Evolutionary conservation across 2,113 vertebrate genomes (phyloP).

Genomic region (Lamprologus sp.): DNA sequence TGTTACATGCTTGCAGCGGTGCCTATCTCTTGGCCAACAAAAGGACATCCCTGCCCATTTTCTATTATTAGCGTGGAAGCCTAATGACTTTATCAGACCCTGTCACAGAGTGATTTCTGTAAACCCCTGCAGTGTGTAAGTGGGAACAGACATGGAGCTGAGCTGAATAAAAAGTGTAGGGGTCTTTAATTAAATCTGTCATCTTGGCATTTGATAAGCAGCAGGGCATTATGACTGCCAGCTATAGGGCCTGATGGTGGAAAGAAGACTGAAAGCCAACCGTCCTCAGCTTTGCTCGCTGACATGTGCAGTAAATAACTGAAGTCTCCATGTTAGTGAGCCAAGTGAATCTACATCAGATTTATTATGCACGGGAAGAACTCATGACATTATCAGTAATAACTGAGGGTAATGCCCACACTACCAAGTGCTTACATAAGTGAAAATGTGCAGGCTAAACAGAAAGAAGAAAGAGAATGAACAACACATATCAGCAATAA

Average conservation of each 20-base stretch:
- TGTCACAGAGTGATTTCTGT: conserved; percentile 17
- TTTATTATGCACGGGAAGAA: background rate
- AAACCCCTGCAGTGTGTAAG: conserved; percentile 24
- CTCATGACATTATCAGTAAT: background rate
- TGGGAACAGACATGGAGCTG: conserved; percentile 11
- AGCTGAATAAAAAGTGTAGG: conserved; percentile 20
- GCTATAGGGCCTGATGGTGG: background rate
- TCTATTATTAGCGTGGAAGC: conserved; percentile 34
- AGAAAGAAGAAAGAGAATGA: background rate
- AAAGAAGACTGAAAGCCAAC: background rate
- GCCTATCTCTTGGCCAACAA: conserved; percentile 33
- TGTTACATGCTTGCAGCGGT: conserved; percentile 2
- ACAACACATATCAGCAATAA: background rate
- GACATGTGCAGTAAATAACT: background rate
- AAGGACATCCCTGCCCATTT: conserved; percentile 25
- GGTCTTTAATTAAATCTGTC: conserved; percentile 66
- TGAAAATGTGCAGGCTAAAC: background rate
- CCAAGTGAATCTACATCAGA: background rate
- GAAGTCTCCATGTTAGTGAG: background rate
- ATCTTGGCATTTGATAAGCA: conserved; percentile 60
- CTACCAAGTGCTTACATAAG: background rate
- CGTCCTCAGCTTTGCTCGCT: background rate
- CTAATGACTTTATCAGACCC: conserved; percentile 59
- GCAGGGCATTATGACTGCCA: conserved; percentile 22
- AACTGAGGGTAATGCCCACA: background rate